Base-by-base conservation (phyloP, 2,113 vertebrate species). In the Galeopterus variegatus region DNA sequence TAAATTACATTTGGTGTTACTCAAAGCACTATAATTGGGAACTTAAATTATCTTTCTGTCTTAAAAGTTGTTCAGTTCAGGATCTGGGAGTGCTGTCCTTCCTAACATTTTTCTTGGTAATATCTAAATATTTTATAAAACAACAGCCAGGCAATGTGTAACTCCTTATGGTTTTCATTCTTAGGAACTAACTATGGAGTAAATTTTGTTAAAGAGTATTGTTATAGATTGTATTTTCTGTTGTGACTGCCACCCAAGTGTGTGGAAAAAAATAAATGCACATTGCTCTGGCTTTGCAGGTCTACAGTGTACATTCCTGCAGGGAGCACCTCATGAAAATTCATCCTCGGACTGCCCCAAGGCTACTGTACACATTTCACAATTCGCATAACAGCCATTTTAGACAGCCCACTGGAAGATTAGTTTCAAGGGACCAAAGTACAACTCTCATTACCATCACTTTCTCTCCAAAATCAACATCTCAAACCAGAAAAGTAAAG, bases 401-500 rank as follows among this genome's bases (percentile, higher is more conserved):
- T 48, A 90, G 60, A 77, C 19, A 79, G 69, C n/a, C 92, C 54
- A 54, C 80, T 80, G 79, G 89, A 96, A 98, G 93, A 92, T 96
- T 64, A 91, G 13, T 52, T 52, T 88, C 92, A 18, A 54, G 60
- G 56, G 85, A 88, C 60, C 36, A 86, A 96, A 97, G 94, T 1
- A 90, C 0, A 88, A 50, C 48, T 83, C 82, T 87, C 48, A 88
- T 93, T 80, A 86, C 52, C 31, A 65, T 54, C 88, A 41, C 50
- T 90, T 97, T 90, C 15, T 96, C 91, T 84, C 73, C 36, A n/a
- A 93, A 77, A 97, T 58, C 79, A 96, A 67, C 24, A 83, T 62
- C 15, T 93, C 93, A 88, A 95, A 64, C 33, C 60, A 90, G 94
- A 67, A 96, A 80, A 88, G 48, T 17, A 62, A 98, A 97, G 79